Evolutionary conservation across 2,797 vertebrate species (phyloP), one percentile per base, ranked within the genome.

Genomic region (Enteromius trimaculatus): DNA sequence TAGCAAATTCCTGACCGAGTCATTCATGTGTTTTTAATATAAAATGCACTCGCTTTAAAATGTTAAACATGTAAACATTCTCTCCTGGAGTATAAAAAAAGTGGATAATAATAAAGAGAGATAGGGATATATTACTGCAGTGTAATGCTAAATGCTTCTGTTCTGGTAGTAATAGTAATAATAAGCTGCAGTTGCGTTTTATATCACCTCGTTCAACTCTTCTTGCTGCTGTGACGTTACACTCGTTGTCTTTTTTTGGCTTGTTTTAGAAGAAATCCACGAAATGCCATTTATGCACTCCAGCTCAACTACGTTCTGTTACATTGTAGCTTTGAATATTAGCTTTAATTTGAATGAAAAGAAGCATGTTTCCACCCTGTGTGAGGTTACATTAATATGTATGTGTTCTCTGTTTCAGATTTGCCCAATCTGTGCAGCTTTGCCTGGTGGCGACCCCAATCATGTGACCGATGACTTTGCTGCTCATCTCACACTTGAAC

Each of bases 401-500:
- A 16, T 29, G 13, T 29, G 3, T 62, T 29, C 49, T 89, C n/a
- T 4, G 37, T 90, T 89, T 94, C 95, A 99, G 98, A 99, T 99
- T 90, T 99, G 98, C 95, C 98, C 97, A 85, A 99, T 99, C 93
- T 99, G 98, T 92, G 97, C 98, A 89, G 97, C 97, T 79, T 96
- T 99, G 95, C 98, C 98, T 87, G 98, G 98, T 92, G 98, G 98
- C 58, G 97, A 99, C 93, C 98, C 98, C 16, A 99, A 99, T 96
- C 98, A 99, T 77, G 97, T 99, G 91, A 99, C 98, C 44, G 98
- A 99, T 90, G 98, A 99, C 95, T 99, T 99, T 87, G 97, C 98
- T 93, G 97, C 97, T 95, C 98, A 99, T 94, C 97, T 99, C 92
- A 99, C 97, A 95, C 97, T 99, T 90, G 98, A 99, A 96, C 98